Conservation (phyloP, 2,888 invertebrate genomes). For the Himalopsyche japonica region DNA sequence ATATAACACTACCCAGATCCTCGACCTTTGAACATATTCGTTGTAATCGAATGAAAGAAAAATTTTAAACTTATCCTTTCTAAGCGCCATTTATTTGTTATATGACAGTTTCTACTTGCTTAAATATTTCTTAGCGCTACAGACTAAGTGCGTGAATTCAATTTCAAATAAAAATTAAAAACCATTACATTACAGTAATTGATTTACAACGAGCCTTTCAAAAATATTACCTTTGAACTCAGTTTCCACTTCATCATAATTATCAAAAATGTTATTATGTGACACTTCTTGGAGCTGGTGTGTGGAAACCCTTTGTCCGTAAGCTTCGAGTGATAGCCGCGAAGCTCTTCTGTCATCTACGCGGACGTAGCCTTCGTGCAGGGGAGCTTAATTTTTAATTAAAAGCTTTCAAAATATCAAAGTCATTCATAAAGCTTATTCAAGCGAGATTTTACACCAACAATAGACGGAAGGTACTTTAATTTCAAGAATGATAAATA, state of each 20-base stretch:
- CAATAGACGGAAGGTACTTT: not conserved
- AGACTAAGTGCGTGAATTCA: no score
- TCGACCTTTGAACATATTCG: no score
- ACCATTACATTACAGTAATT: not conserved
- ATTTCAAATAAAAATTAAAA: no score
- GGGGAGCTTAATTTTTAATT: slow-evolving; percentile 63
- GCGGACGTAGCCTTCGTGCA: slow-evolving; percentile 45
- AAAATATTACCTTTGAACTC: not conserved
- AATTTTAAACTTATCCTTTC: no score
- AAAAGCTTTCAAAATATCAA: slow-evolving; percentile 61
- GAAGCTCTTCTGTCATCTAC: slow-evolving; percentile 41
- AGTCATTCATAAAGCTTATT: slow-evolving; percentile 50
- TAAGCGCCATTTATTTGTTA: no score
- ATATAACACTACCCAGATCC: no score
- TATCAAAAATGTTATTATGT: not conserved
- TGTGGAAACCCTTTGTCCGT: not conserved
- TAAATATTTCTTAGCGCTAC: no score
- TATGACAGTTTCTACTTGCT: no score
- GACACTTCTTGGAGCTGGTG: not conserved
- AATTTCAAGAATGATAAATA: not conserved
- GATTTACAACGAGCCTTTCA: not conserved
- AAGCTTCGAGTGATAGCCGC: not conserved
- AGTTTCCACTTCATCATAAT: not conserved
- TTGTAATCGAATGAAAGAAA: no score
- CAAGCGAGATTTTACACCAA: slow-evolving; percentile 27